phyloP scores from a whole-genome alignment of 2,113 vertebrate species.

The Rhynchopsitta pachyrhyncha region DNA sequence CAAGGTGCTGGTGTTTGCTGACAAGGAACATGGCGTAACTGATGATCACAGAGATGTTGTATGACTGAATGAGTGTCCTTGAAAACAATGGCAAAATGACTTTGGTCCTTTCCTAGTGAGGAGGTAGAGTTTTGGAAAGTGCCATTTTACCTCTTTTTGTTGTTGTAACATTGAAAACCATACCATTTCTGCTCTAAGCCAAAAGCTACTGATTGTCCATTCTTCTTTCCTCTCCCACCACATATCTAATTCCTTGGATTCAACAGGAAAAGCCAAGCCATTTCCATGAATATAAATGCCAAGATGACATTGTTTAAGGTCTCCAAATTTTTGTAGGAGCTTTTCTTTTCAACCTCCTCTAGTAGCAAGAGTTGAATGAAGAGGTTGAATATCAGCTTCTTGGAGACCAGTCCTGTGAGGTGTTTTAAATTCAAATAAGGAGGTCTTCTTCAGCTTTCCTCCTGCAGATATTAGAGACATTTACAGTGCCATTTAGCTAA shows the following conservation, averaged over 20 bases:
- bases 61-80: not conserved
- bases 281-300: not conserved
- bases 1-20: not conserved
- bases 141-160: not conserved
- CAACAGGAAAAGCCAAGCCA: not conserved
- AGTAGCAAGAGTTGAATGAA: not conserved
- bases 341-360: not conserved
- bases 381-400: not conserved
- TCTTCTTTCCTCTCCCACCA: not conserved
- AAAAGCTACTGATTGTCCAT: not conserved
- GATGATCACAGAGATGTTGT: rapidly evolving
- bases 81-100: not conserved
- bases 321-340: not conserved
- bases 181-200: not conserved
- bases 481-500: not conserved
- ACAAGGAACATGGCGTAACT: not conserved
- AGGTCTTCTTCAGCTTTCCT: not conserved
- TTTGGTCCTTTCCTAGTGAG: not conserved
- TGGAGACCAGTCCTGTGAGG: not conserved
- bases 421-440: not conserved
- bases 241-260: not conserved
- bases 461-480: not conserved
- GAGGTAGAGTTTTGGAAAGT: not conserved
- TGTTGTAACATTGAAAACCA: not conserved
- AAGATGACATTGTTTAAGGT: not conserved